These are phyloP conservation scores for Poecilobothrus nobilitatus DNA, from an alignment of 2,888 invertebrate species.

Conservation along the genomic window DNA sequence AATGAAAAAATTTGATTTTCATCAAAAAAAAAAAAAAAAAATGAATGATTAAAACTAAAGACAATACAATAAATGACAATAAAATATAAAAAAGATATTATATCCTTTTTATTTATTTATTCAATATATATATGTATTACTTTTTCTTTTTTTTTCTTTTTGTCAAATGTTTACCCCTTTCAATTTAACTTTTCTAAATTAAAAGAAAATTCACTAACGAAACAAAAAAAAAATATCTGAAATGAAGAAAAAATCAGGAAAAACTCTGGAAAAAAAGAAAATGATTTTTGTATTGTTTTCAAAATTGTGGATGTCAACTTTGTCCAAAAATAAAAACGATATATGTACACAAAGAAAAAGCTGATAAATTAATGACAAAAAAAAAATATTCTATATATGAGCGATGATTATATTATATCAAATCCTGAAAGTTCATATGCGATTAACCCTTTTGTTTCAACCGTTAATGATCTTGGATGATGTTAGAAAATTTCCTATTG, in stretches of 20 bases:
- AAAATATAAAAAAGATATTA: no score
- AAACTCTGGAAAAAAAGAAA: background rate
- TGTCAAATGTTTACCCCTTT: background rate
- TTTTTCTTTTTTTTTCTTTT: no score
- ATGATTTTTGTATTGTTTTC: background rate
- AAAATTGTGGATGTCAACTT: background rate
- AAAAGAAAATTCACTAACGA: no score
- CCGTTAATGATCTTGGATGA: background rate
- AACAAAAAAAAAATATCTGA: no score
- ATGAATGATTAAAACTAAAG: no score
- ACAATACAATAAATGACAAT: no score
- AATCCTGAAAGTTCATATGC: background rate
- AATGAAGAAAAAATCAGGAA: background rate
- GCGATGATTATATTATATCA: background rate
- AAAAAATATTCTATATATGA: background rate
- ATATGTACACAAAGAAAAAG: background rate
- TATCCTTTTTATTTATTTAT: no score
- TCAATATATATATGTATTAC: no score
- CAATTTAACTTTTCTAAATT: background rate
- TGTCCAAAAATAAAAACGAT: background rate
- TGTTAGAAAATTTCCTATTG: background rate
- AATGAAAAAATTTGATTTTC: no score
- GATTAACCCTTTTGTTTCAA: slow-evolving; percentile 4
- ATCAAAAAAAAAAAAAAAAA: no score
- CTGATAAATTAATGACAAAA: background rate